Conservation (phyloP, 2,113 vertebrate genomes). For the Pygoscelis adeliae region DNA sequence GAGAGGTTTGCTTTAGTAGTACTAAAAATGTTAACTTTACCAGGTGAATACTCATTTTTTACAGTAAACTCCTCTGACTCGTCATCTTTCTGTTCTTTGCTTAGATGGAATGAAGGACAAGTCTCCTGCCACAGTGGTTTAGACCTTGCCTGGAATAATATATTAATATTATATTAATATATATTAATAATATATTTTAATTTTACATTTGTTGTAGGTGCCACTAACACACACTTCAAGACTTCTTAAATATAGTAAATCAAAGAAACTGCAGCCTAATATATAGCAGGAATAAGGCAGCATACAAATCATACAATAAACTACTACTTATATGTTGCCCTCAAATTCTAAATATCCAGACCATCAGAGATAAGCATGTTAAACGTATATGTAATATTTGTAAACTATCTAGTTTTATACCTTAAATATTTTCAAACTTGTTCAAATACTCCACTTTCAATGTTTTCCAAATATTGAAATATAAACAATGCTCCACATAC, state of each 20-base stretch:
- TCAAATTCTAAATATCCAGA: background rate
- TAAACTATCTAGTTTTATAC: background rate
- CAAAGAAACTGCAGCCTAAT: background rate
- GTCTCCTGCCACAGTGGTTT: slow-evolving; percentile 77
- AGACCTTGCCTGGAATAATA: slow-evolving; percentile 57
- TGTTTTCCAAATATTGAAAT: background rate
- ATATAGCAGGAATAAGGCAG: background rate
- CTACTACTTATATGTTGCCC: background rate
- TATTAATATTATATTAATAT: no score
- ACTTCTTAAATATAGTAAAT: background rate
- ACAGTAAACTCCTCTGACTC: slow-evolving; percentile 28
- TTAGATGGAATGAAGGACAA: slow-evolving; percentile 67
- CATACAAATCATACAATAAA: background rate
- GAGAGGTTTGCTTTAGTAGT: background rate
- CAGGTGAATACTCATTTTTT: slow-evolving; percentile 56
- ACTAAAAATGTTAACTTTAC: slow-evolving; percentile 60
- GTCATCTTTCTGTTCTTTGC: background rate
- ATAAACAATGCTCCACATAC: background rate
- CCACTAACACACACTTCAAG: background rate
- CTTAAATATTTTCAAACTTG: background rate
- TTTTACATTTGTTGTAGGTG: background rate
- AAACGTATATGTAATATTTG: background rate
- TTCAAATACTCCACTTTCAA: background rate
- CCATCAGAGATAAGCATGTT: background rate
- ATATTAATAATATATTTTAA: background rate